A percentile compares a stretch with the other conserved stretches of the same genome.
Conservation (phyloP, 2,888 invertebrate species). For the Acleris literana region DNA sequence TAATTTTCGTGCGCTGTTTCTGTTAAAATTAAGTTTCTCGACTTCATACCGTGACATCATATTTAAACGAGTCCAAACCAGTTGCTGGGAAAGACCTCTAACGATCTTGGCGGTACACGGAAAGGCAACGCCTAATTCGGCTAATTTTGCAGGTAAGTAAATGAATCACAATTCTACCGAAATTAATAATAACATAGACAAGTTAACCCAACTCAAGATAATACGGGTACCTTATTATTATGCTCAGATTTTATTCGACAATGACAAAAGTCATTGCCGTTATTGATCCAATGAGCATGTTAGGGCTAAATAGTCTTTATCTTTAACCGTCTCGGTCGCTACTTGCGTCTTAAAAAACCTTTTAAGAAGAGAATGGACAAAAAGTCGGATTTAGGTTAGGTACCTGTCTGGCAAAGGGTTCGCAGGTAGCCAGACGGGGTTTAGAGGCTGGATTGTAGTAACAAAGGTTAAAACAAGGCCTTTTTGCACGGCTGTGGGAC, state of each 20-base stretch:
- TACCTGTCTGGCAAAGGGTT: constrained; percentile 29
- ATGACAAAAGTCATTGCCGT: no score
- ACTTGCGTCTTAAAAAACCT: constrained; percentile 2
- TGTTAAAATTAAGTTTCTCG: neutral
- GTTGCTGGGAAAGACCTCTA: constrained; percentile 23
- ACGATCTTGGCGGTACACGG: constrained; percentile 8
- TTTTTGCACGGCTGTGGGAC: neutral
- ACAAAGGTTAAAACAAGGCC: constrained; percentile 10
- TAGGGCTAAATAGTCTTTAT: no score
- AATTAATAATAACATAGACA: no score
- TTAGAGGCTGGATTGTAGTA: constrained; percentile 1
- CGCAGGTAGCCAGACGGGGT: constrained; percentile 29
- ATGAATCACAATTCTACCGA: constrained; percentile 13
- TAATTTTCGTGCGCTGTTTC: no score
- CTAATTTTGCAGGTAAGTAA: constrained; percentile 9
- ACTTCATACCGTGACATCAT: neutral
- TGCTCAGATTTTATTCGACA: no score
- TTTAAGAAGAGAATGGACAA: constrained; percentile 9
- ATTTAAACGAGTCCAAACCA: constrained; percentile 5
- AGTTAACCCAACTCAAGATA: no score
- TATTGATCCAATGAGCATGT: no score
- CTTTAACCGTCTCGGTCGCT: no score
- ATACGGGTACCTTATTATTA: no score
- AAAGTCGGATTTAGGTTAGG: constrained; percentile 13
- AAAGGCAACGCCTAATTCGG: constrained; percentile 6